Conservation (phyloP, 1,140 invertebrate genomes). For the Formica selysi region DNA sequence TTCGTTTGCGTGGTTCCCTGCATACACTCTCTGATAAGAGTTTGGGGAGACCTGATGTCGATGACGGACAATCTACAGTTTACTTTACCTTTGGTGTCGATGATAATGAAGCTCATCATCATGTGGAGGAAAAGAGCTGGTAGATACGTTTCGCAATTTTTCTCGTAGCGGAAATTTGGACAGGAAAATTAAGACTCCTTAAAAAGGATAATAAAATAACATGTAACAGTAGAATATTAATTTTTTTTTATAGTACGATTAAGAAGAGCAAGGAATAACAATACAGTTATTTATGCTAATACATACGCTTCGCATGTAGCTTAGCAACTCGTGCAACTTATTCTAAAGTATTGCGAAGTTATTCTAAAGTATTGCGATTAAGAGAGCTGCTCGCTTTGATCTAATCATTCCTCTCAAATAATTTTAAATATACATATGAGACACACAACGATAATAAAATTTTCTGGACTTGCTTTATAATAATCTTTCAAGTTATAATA, state of each 20-base stretch:
- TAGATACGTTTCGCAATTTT: not conserved
- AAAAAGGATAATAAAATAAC: not conserved
- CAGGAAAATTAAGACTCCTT: not conserved
- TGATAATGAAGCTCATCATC: constrained; percentile 40
- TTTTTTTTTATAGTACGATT: not conserved
- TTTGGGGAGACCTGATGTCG: constrained; percentile 34
- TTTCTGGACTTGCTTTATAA: not conserved
- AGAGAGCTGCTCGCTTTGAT: not conserved
- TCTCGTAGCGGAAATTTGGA: not conserved
- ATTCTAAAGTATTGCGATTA: not conserved
- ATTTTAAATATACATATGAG: not conserved
- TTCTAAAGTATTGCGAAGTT: no score
- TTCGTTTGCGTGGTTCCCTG: constrained; percentile 39
- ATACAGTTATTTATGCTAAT: not conserved
- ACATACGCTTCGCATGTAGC: no score
- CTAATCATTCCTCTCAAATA: not conserved
- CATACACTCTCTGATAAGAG: constrained; percentile 17
- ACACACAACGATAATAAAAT: not conserved
- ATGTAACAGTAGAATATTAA: not conserved
- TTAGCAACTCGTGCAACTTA: no score
- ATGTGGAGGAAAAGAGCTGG: constrained; percentile 37
- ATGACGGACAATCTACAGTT: constrained; percentile 41
- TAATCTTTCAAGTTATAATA: no score
- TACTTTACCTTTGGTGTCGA: constrained; percentile 38
- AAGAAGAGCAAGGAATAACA: not conserved